Conservation (phyloP, 2,797 vertebrate genomes). For the Vireo griseus region DNA sequence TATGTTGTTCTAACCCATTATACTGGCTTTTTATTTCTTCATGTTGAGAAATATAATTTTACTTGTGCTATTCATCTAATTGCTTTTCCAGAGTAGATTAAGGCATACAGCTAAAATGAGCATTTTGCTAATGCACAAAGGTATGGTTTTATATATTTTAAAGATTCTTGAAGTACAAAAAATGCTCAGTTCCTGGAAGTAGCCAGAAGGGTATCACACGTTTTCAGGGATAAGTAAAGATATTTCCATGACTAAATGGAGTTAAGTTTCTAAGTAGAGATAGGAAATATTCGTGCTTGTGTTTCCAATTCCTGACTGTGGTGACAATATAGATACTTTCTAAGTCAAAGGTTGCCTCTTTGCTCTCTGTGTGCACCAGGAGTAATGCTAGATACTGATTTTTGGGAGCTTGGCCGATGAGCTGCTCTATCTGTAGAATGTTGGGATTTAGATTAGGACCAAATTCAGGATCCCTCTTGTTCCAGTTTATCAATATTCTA, state of each 20-base stretch:
- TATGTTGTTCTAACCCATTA: constrained; percentile 2
- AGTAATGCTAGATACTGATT: neutral
- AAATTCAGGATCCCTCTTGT: neutral
- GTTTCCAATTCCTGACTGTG: neutral
- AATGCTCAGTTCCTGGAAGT: neutral
- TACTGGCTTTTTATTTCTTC: neutral
- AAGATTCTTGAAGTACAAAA: neutral
- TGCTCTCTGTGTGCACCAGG: neutral
- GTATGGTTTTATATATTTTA: neutral
- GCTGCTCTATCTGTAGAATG: neutral
- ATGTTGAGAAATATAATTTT: neutral
- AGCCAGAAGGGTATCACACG: neutral
- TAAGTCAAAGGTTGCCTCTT: neutral
- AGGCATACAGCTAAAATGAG: neutral
- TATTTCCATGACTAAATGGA: neutral
- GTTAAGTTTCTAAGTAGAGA: neutral
- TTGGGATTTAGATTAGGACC: neutral
- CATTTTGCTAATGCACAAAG: neutral
- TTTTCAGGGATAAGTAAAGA: neutral
- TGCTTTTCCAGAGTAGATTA: neutral
- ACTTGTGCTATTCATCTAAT: neutral
- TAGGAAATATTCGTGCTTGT: neutral
- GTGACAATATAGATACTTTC: neutral
- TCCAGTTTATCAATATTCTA: neutral
- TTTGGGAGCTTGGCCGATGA: neutral